Evolutionary conservation across 2,113 vertebrate genomes (phyloP).

Genomic region (Psilopsiagon aymara): DNA sequence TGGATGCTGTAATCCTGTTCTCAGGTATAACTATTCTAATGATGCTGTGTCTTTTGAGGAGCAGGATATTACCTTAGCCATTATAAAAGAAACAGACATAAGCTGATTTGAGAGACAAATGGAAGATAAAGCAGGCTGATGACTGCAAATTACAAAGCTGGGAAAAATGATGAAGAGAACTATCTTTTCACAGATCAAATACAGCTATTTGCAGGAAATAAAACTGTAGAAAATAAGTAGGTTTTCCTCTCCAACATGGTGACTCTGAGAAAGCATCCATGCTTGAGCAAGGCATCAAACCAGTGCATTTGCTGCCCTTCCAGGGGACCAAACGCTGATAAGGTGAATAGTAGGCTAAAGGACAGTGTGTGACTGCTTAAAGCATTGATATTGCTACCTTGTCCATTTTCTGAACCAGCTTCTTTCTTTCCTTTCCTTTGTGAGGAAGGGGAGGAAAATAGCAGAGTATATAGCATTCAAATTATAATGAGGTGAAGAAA

Average conservation of each 20-base stretch:
- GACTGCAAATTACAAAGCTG: not conserved
- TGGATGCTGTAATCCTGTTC: not conserved
- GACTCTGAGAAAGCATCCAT: not conserved
- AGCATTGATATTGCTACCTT: not conserved
- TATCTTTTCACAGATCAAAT: not conserved
- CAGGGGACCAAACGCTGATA: not conserved
- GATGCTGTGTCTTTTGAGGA: not conserved
- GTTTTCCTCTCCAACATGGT: not conserved
- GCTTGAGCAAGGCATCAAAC: not conserved
- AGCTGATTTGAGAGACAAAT: not conserved
- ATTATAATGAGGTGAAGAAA: constrained; percentile 29
- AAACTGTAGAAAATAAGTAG: not conserved
- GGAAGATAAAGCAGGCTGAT: not conserved
- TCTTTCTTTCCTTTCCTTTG: not conserved
- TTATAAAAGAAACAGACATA: not conserved
- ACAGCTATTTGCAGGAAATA: not conserved
- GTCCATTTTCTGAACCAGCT: not conserved
- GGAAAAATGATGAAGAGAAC: not conserved
- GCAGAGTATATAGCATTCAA: not conserved
- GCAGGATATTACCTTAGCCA: not conserved
- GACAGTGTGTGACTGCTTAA: not conserved
- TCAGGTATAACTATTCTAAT: not conserved
- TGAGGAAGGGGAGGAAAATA: not conserved
- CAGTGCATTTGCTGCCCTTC: not conserved
- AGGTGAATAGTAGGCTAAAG: not conserved